Conservation (phyloP, 1,140 invertebrate genomes). For the Rhysida immarginata region DNA sequence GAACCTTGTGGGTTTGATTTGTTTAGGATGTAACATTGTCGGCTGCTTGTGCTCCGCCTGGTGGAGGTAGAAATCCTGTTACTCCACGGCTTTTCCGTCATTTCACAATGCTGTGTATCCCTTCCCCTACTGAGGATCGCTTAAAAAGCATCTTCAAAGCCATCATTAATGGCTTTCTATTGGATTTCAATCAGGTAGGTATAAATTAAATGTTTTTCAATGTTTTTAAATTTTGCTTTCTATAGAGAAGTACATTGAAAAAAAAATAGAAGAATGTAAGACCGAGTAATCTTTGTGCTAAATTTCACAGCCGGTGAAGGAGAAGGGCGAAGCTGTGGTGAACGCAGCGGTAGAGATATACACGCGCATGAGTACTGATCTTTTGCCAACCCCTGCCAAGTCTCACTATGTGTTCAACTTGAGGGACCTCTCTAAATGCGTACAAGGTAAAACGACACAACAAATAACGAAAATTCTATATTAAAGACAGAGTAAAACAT, state of each 20-base stretch:
- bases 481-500: background rate
- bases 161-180: conserved; percentile 56
- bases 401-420: conserved; percentile 4
- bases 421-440: conserved; percentile 1
- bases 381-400: conserved; percentile 22
- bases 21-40: conserved; percentile 29
- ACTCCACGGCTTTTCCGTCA: conserved; percentile 30
- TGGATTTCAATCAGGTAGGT: conserved; percentile 24
- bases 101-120: conserved; percentile 31
- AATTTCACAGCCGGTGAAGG: conserved; percentile 29
- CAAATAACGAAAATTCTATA: background rate
- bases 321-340: conserved; percentile 28
- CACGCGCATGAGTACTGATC: conserved; percentile 29
- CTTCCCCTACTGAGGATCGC: conserved; percentile 30
- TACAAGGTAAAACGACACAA: conserved; percentile 12
- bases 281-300: too few species aligned
- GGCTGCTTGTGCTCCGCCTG: conserved; percentile 34
- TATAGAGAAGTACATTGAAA: too few species aligned
- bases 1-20: too few species aligned
- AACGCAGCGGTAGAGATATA: conserved; percentile 32
- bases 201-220: too few species aligned
- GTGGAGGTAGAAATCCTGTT: conserved; percentile 32
- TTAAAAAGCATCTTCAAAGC: conserved; percentile 40
- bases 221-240: too few species aligned
- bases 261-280: too few species aligned